phyloP scores from a whole-genome alignment of 2,113 vertebrate genomes.

The Platichthys flesus region DNA sequence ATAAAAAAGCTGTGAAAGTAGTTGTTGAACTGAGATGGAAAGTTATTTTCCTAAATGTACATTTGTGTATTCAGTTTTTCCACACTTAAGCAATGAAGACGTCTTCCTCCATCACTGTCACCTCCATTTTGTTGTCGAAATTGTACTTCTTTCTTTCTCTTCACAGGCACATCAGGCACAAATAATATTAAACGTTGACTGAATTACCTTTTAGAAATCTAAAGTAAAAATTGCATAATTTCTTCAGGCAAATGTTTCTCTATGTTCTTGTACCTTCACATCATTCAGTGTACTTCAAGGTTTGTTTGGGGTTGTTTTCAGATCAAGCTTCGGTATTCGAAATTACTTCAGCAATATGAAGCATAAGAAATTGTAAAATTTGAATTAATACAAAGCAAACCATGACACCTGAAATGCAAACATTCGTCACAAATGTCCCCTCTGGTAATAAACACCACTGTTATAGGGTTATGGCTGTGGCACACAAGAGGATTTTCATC shows the following conservation, averaged over 20 bases:
- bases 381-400: conserved; percentile 14
- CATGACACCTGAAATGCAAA: neutral
- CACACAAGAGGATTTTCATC: no score
- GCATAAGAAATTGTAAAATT: neutral
- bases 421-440: neutral
- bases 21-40: conserved; percentile 7
- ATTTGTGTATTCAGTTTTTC: conserved; percentile 49
- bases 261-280: neutral
- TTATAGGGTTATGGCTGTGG: no score
- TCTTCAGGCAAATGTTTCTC: neutral
- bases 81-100: conserved; percentile 8
- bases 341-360: neutral
- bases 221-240: neutral
- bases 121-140: neutral
- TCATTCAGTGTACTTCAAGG: neutral
- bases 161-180: conserved; percentile 17
- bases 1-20: conserved; percentile 46
- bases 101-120: neutral
- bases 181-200: neutral
- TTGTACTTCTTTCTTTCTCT: neutral
- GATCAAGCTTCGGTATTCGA: neutral
- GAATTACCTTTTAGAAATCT: neutral
- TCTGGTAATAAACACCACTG: no score
- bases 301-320: neutral
- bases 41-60: conserved; percentile 72